phyloP scores from a whole-genome alignment of 2,888 invertebrate genomes.

The Bursaphelenchus okinawaensis region DNA sequence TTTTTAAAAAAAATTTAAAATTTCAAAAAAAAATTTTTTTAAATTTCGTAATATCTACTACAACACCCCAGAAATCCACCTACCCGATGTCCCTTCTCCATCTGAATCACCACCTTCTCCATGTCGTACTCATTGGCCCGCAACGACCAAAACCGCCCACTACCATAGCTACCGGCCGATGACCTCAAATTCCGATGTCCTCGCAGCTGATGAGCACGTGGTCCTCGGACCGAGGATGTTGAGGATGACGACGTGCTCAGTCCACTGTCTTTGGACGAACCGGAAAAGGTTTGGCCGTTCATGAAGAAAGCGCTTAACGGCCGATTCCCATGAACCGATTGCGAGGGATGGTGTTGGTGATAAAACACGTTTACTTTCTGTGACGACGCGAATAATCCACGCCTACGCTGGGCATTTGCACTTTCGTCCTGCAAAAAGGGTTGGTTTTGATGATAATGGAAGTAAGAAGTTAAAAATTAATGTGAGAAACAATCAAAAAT shows the following conservation, averaged over 20 bases:
- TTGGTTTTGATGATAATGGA: too few species aligned
- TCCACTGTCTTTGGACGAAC: not conserved
- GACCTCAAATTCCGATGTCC: not conserved
- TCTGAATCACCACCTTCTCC: constrained; percentile 39
- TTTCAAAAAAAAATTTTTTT: not conserved
- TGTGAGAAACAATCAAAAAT: not conserved
- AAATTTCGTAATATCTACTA: not conserved
- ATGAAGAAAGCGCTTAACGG: constrained; percentile 12
- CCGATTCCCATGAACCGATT: not conserved
- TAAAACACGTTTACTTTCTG: not conserved
- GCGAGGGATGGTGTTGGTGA: not conserved
- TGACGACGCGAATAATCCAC: not conserved
- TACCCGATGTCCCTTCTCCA: constrained; percentile 50
- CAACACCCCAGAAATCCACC: not conserved
- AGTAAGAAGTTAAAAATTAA: too few species aligned
- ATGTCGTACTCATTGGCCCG: constrained; percentile 32
- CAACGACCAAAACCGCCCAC: not conserved
- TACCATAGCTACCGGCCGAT: not conserved
- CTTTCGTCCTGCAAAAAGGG: not conserved
- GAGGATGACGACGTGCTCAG: not conserved
- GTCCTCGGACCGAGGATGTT: not conserved
- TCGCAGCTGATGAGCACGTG: not conserved
- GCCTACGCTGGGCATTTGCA: not conserved
- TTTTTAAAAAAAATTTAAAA: too few species aligned
- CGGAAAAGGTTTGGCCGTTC: not conserved